Conservation (phyloP, 2,797 vertebrate genomes). For the Micromesistius poutassou region DNA sequence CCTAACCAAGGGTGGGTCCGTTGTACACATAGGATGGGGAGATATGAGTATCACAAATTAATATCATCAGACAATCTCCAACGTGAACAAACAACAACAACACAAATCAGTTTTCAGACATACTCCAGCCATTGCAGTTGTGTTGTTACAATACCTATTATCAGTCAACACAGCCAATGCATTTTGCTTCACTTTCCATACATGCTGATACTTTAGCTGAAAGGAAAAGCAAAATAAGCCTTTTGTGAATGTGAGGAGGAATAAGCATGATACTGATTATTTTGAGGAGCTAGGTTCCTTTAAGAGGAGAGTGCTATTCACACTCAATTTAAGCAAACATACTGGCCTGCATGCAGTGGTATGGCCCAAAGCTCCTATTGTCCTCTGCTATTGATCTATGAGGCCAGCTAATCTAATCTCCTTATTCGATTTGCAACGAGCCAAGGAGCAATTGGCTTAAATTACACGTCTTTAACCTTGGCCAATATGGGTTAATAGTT, state of each 20-base stretch:
- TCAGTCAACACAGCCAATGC: too few species aligned
- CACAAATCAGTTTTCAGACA: neutral
- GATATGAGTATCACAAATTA: neutral
- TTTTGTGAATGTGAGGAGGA: neutral
- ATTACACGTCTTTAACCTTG: neutral
- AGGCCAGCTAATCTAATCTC: conserved; percentile 45
- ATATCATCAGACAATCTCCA: neutral
- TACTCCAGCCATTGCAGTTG: too few species aligned
- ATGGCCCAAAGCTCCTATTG: conserved; percentile 27
- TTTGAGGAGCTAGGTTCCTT: neutral
- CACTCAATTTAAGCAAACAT: conserved; percentile 35
- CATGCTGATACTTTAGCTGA: too few species aligned
- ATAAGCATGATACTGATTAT: neutral
- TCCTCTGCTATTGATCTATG: conserved; percentile 46
- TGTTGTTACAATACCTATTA: too few species aligned
- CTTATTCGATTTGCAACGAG: conserved; percentile 37
- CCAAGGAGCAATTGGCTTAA: conserved; percentile 15
- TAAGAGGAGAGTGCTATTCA: neutral
- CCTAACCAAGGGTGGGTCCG: neutral
- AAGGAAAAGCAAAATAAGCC: too few species aligned
- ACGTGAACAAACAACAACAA: neutral
- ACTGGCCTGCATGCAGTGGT: conserved; percentile 34
- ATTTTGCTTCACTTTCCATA: too few species aligned
- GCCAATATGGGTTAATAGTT: neutral
- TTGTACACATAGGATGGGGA: neutral